phyloP scores from a whole-genome alignment of 2,113 vertebrate species.

The Cricetomys ansorgei region DNA sequence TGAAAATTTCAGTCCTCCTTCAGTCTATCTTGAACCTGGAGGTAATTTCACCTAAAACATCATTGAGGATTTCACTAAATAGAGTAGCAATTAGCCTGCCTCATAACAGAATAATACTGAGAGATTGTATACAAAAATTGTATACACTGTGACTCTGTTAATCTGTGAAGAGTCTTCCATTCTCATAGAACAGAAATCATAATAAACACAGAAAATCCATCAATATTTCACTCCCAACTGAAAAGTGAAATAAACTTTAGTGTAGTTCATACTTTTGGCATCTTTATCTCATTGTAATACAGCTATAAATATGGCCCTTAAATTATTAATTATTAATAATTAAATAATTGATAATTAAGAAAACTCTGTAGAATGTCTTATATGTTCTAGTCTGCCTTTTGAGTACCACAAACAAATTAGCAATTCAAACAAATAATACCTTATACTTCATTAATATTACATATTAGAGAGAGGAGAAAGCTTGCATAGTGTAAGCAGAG shows the following conservation, averaged over 20 bases:
- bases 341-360: too few relatives aligned
- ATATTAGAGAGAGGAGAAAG: not conserved
- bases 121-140: too few relatives aligned
- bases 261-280: not conserved
- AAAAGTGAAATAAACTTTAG: not conserved
- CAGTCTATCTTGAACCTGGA: not conserved
- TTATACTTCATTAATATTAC: not conserved
- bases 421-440: not conserved
- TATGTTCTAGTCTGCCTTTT: not conserved
- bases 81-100: not conserved
- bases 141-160: not conserved
- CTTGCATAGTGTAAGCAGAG: not conserved
- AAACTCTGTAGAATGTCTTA: not conserved
- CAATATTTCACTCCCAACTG: not conserved
- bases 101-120: not conserved
- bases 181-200: not conserved
- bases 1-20: not conserved
- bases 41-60: not conserved
- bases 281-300: not conserved
- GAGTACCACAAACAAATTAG: not conserved
- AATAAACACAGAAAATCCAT: not conserved
- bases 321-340: conserved; percentile 26
- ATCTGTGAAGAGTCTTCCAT: not conserved
- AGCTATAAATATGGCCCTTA: not conserved
- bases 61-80: not conserved